Percentiles rank a stretch among this genome's conserved stretches.
Evolutionary conservation across 2,797 vertebrate genomes (phyloP).

Genomic region (Parambassis ranga): DNA sequence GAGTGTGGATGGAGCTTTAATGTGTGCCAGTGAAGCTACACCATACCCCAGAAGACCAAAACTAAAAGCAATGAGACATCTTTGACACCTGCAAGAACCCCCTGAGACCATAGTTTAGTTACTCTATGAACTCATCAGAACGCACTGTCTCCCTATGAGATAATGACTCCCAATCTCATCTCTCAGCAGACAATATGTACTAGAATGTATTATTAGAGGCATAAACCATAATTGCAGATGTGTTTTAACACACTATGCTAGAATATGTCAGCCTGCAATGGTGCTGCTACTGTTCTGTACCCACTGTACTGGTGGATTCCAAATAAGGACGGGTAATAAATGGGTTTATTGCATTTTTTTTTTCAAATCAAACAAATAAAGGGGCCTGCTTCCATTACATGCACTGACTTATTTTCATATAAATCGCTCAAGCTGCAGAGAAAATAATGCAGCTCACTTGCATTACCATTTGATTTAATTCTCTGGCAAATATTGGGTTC

Average conservation of each 20-base stretch:
- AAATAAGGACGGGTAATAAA: not conserved
- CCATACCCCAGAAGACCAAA: not conserved
- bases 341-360: not conserved
- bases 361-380: conserved; percentile 15
- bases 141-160: not conserved
- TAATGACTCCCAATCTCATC: not conserved
- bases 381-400: not conserved
- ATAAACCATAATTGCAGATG: not conserved
- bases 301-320: not conserved
- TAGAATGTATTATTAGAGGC: not conserved
- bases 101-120: conserved; percentile 6
- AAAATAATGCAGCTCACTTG: conserved; percentile 17
- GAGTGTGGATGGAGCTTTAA: not conserved
- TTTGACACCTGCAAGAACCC: not conserved
- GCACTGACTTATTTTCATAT: conserved; percentile 2
- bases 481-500: conserved; percentile 32
- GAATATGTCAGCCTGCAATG: not conserved
- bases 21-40: not conserved
- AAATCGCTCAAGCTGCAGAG: conserved; percentile 1
- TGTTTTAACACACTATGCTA: not conserved
- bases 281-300: not conserved
- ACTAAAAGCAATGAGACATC: conserved; percentile 1
- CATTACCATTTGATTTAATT: conserved; percentile 46
- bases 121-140: not conserved
- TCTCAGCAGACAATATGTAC: not conserved